These are phyloP conservation scores for Ciconia boyciana DNA, from an alignment of 2,113 vertebrate species.

Conservation along the genomic window DNA sequence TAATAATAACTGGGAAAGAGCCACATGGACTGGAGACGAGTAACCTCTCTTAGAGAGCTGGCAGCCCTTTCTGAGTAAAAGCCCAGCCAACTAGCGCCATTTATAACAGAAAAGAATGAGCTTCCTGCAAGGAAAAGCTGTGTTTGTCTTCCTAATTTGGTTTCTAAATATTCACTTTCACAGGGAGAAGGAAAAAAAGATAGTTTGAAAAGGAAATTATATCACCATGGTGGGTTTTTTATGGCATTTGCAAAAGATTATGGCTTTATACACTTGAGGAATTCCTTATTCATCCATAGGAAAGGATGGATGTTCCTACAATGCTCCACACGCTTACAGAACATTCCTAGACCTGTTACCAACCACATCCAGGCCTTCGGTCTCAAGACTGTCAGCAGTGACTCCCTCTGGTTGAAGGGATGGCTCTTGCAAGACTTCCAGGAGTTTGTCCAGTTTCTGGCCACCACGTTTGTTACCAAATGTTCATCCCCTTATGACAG, in stretches of 20 bases:
- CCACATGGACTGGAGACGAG: background rate
- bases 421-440: background rate
- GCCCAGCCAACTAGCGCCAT: background rate
- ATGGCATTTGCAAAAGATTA: background rate
- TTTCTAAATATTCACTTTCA: background rate
- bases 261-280: background rate
- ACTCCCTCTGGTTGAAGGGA: background rate
- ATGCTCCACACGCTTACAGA: background rate
- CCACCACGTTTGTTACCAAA: background rate
- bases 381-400: background rate
- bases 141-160: background rate
- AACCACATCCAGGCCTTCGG: background rate
- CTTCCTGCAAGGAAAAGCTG: background rate
- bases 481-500: background rate
- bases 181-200: background rate
- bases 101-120: background rate
- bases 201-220: background rate
- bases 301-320: background rate
- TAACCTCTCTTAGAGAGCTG: background rate
- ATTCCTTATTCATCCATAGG: background rate
- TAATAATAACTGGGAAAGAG: conserved; percentile 10
- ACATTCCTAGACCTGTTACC: background rate
- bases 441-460: background rate
- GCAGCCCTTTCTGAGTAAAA: background rate
- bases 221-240: background rate